These are phyloP conservation scores for Chionis minor DNA, from an alignment of 2,113 vertebrate species.

Conservation along the genomic window DNA sequence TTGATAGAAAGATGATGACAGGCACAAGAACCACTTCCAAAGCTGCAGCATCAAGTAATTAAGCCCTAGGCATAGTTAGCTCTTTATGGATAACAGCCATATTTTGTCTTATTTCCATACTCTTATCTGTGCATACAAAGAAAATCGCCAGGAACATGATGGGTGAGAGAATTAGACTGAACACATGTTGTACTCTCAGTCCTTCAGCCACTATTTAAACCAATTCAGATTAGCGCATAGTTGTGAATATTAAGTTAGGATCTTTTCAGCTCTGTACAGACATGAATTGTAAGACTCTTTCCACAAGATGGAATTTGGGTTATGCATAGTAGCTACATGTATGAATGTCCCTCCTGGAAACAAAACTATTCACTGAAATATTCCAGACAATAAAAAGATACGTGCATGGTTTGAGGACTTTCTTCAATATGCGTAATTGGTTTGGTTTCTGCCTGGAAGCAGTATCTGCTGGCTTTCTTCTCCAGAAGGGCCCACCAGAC, in stretches of 20 bases:
- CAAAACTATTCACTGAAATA: neutral
- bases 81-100: constrained; percentile 1
- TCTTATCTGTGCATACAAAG: neutral
- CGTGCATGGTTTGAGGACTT: neutral
- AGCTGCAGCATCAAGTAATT: constrained; percentile 48
- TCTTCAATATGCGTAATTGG: neutral
- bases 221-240: neutral
- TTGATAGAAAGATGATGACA: constrained; percentile 27
- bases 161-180: neutral
- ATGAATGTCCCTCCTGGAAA: neutral
- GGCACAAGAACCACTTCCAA: constrained; percentile 46
- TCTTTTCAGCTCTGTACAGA: neutral
- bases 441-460: neutral
- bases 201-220: neutral
- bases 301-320: neutral
- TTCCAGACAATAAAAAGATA: neutral
- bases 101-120: neutral
- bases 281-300: neutral
- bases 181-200: neutral
- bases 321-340: neutral
- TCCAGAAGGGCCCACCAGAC: neutral
- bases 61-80: constrained; percentile 46
- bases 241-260: neutral
- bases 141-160: neutral
- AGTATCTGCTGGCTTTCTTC: neutral